Evolutionary conservation across 2,797 vertebrate species (phyloP).

Genomic region (Loris lydekkerianus): DNA sequence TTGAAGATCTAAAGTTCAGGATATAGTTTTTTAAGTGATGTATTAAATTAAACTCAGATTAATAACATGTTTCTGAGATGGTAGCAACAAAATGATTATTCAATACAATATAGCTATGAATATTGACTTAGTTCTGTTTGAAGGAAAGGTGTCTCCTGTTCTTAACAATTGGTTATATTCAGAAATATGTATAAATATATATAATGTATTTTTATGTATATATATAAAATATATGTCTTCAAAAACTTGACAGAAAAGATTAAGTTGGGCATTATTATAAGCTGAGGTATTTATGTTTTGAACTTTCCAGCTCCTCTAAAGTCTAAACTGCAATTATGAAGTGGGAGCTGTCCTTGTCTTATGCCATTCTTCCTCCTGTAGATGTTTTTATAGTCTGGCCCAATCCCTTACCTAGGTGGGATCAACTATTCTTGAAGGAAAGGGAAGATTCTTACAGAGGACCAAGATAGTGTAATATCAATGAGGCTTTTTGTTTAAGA

Average conservation of each 20-base stretch:
- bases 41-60: neutral
- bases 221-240: neutral
- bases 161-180: constrained; percentile 1
- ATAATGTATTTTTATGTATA: neutral
- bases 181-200: neutral
- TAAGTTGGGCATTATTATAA: neutral
- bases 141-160: neutral
- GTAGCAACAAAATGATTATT: neutral
- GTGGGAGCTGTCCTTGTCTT: neutral
- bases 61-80: neutral
- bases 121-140: constrained; percentile 39
- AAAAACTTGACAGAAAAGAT: constrained; percentile 41
- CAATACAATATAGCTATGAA: neutral
- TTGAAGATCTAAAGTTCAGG: constrained; percentile 19
- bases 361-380: neutral
- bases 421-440: neutral
- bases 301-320: neutral
- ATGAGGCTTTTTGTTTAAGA: constrained; percentile 10
- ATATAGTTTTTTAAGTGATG: neutral
- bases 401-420: neutral
- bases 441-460: neutral
- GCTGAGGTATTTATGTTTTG: neutral
- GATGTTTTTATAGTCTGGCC: neutral
- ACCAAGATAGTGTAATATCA: neutral
- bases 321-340: neutral